Evolutionary conservation across 64 coral and sea anemone species (phyloP), one percentile per base, ranked within the genome.

Genomic region (Orbicella faveolata): DNA sequence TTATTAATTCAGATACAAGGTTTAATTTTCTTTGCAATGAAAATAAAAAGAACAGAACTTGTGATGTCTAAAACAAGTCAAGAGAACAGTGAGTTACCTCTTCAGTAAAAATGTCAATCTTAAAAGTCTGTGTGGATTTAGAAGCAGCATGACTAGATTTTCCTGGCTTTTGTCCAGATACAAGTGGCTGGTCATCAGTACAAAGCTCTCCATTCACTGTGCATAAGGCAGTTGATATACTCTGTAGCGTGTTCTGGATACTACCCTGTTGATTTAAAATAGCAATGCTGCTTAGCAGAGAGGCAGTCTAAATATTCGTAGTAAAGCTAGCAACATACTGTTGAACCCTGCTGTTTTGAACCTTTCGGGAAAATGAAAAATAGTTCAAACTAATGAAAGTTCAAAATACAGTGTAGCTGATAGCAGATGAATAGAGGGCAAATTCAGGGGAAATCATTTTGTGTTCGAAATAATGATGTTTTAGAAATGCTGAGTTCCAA

Each of bases 191-290:
- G 1, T 92, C 83, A 36, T 80, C 84, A 26, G 75, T 15, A 14
- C 48, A 35, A 41, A 88, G 39, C 13, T 92, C 61, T 34, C 90
- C 83, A 87, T 92, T 87, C 4, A 92, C 76, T 25, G 90, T 92
- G 33, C 90, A 92, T 20, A 92, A 64, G 25, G 83, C 68, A 36
- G 30, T 92, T 36, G 90, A 79, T 74, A 92, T 80, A 37, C 34
- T 86, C 67, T 87, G 83, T 39, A 92, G 63, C 18, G 26, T 75
- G 18, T 14, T 87, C 17, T 79, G 64, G 17, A 92, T 41, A 13
- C 90, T 82, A 23, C 86, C 75, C 90, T 92, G 37, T 17, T 33
- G 41, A 55, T 59, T 21, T 6, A 83, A 33, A 20, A 18, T 54
- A 61, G 1, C 30, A 23, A 19, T 16, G 18, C 5, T 67, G 13